Base-by-base conservation (phyloP, 2,888 invertebrate species). In the Nowickia ferox region DNA sequence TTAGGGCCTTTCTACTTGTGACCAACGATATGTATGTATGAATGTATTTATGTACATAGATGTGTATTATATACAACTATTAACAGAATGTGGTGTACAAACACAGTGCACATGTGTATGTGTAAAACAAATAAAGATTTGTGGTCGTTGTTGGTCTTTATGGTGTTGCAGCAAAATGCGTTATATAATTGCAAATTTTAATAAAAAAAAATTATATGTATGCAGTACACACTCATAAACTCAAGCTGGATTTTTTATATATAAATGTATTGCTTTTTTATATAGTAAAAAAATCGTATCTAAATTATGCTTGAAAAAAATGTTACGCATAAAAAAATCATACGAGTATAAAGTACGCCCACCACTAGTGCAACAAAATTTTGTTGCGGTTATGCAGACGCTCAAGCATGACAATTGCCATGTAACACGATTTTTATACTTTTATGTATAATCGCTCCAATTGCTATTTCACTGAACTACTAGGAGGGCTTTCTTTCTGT, bases 141-240 rank as follows among this genome's bases (percentile, higher is more conserved):
- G 83, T 77, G 77, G 77, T 66, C 63, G 65, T 38, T 72, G 57
- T 66, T 71, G 65, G 65, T 51, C 55, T 76, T 71, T 82, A 63
- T 76, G 69, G 17, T 11, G 71, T 71, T 83, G 83, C 83, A 77
- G 77, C 77, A 77, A 77, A 77, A 72, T 83, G 76, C 77, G 77
- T 83, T 83, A 71, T 72, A 83, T 63, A 83, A 71, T 57, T 77
- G 75, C 68, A 81, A 77, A 72, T 77, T 71, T 77, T 51, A 65
- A 76, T 63, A 71, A 77, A 71, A 71, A 63, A 42, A 69, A 46
- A 19, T 9, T 46, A 22, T 61, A 42, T 44, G 19, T 46, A n/a
- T n/a, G n/a, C n/a, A n/a, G n/a, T n/a, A n/a, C n/a, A n/a, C n/a
- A 44, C 30, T 38, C n/a, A 44, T 63, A 15, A 4, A n/a, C 10